Base-by-base conservation (phyloP, 2,797 vertebrate species). In the Arremon aurantiirostris region DNA sequence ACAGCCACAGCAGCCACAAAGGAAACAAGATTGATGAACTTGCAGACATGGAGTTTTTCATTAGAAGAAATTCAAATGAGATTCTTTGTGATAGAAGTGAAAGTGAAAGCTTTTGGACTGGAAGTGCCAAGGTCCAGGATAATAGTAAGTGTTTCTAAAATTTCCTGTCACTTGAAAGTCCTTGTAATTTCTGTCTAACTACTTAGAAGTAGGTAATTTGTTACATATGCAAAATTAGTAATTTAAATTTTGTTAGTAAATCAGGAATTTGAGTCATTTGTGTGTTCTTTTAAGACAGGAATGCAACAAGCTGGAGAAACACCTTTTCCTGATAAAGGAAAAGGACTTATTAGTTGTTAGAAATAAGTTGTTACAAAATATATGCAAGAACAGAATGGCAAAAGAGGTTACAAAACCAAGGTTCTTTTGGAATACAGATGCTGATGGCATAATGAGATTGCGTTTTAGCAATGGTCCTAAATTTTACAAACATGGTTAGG, bases 71-170 rank as follows among this genome's bases (percentile, higher is more conserved):
- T 79, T 92, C 95, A 82, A 97, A 90, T 90, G 97, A 97, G 12
- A 42, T 92, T 55, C 86, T 95, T 46, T 88, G 56, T 68, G 94
- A 96, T 55, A 97, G 85, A 94, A 86, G n/a, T 78, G 97, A 97
- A 64, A 95, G 55, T 39, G 97, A 98, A 93, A 96, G 50, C 86
- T 95, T 93, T 86, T 97, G 96, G 95, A 92, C 94, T 86, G 97
- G 96, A 93, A 96, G 83, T 94, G 87, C 90, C 92, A 98, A 98
- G 93, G 60, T 94, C 79, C 97, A 97, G 71, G 97, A 96, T 82
- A 97, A 96, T 19, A 95, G 98, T 97, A 83, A 98, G 98, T 97
- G 35, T 84, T 87, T 70, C 20, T 52, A 41, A 75, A 75, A 12
- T 23, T 76, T 82, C 9, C 12, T 83, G 30, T 60, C 4, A 1